A percentile compares a stretch with the other conserved stretches of the same genome.
phyloP scores from a whole-genome alignment of 2,888 invertebrate genomes.

The Perizoma affinitatum region DNA sequence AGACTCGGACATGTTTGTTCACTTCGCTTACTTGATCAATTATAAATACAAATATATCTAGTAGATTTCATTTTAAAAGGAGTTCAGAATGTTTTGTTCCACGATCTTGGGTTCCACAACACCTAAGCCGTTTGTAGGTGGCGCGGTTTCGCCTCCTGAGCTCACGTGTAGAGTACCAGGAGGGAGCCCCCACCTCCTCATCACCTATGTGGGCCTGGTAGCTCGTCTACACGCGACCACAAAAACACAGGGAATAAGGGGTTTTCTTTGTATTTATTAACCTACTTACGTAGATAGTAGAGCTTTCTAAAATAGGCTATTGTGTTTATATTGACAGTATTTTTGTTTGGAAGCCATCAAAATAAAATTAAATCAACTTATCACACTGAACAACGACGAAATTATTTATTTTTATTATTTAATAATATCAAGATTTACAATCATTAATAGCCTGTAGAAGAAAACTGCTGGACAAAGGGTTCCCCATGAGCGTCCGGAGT shows the following conservation, averaged over 20 bases:
- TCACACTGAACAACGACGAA: too few species aligned
- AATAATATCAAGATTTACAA: too few species aligned
- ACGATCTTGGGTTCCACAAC: not conserved
- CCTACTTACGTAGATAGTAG: conserved; percentile 23
- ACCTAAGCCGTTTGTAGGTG: conserved; percentile 4
- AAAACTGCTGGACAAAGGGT: too few species aligned
- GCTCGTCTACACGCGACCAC: conserved; percentile 76
- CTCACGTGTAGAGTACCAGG: conserved; percentile 37
- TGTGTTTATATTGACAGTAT: too few species aligned
- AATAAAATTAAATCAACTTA: too few species aligned
- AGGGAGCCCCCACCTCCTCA: conserved; percentile 64
- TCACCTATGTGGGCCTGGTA: conserved; percentile 73
- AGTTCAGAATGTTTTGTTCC: not conserved
- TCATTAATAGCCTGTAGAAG: too few species aligned
- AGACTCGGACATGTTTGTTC: too few species aligned
- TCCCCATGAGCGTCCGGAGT: too few species aligned
- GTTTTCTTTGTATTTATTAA: conserved; percentile 44
- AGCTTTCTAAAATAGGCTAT: not conserved
- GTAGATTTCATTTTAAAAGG: too few species aligned
- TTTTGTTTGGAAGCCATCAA: too few species aligned
- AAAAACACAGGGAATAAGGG: conserved; percentile 61
- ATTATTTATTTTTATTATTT: too few species aligned
- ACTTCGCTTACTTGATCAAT: not conserved
- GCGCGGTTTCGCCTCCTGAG: conserved; percentile 21
- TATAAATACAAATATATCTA: not conserved